A percentile compares a stretch with the other conserved stretches of the same genome.
These are phyloP conservation scores for Eulimnadia texana DNA, from an alignment of 1,140 invertebrate genomes.

Conservation along the genomic window DNA sequence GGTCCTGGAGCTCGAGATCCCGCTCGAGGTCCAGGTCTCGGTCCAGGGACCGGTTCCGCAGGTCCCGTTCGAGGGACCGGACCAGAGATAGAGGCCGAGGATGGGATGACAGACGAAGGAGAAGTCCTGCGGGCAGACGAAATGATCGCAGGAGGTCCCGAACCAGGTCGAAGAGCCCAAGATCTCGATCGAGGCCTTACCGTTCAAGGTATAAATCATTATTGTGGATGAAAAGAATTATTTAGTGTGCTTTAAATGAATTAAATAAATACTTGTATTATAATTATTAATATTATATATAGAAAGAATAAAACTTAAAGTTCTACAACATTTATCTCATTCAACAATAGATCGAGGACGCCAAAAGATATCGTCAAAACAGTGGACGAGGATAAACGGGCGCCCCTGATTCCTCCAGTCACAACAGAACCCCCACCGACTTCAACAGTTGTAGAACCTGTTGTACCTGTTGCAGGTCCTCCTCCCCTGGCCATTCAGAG, in stretches of 20 bases:
- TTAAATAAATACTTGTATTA: no score
- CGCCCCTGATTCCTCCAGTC: neutral
- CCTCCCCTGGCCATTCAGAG: constrained; percentile 30
- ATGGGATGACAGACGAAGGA: neutral
- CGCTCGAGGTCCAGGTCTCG: neutral
- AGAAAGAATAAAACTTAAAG: no score
- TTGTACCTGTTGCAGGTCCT: no score
- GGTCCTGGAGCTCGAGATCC: constrained; percentile 9
- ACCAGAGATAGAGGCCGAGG: neutral
- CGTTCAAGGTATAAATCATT: neutral
- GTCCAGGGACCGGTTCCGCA: neutral
- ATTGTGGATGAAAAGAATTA: no score
- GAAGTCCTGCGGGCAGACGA: constrained; percentile 1
- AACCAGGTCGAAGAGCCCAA: neutral
- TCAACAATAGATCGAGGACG: neutral
- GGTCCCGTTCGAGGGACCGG: neutral
- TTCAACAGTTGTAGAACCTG: no score
- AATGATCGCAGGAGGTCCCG: constrained; percentile 1
- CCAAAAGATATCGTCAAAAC: neutral
- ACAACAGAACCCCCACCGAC: neutral
- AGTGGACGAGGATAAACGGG: neutral
- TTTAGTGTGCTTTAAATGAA: no score
- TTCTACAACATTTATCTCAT: no score
- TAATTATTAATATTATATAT: no score
- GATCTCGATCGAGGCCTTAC: neutral